These are phyloP conservation scores for Xenopus petersii DNA, from an alignment of 2,797 vertebrate species.

Conservation along the genomic window DNA sequence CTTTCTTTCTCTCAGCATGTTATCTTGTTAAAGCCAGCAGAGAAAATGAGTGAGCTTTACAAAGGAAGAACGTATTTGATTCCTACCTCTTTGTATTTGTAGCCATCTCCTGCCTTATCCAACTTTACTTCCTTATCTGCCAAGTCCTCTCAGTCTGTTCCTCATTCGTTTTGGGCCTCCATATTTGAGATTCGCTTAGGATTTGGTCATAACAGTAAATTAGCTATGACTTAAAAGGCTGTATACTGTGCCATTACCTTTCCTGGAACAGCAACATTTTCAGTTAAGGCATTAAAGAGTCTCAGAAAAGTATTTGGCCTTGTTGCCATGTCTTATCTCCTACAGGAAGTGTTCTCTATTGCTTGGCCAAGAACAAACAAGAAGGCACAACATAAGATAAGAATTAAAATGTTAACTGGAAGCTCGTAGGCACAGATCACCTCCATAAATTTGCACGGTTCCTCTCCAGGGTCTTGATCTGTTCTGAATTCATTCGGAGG, in stretches of 20 bases:
- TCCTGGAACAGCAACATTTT: not conserved
- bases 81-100: constrained; percentile 18
- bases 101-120: not conserved
- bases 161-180: constrained; percentile 21
- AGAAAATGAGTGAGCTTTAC: constrained; percentile 36
- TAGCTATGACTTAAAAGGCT: not conserved
- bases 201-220: constrained; percentile 22
- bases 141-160: constrained; percentile 10
- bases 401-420: not conserved
- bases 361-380: not conserved
- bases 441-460: not conserved
- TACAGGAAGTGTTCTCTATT: not conserved
- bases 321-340: too few relatives aligned
- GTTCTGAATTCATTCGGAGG: not conserved
- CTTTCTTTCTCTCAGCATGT: constrained; percentile 38
- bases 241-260: not conserved
- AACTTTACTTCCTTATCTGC: constrained; percentile 23
- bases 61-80: constrained; percentile 38
- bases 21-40: constrained; percentile 47
- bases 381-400: not conserved
- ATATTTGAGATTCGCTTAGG: constrained; percentile 9
- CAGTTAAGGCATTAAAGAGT: too few relatives aligned
- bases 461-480: not conserved
- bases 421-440: not conserved
- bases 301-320: too few relatives aligned